Conservation (phyloP, 2,888 invertebrate species). For the Itoplectis maculator region DNA sequence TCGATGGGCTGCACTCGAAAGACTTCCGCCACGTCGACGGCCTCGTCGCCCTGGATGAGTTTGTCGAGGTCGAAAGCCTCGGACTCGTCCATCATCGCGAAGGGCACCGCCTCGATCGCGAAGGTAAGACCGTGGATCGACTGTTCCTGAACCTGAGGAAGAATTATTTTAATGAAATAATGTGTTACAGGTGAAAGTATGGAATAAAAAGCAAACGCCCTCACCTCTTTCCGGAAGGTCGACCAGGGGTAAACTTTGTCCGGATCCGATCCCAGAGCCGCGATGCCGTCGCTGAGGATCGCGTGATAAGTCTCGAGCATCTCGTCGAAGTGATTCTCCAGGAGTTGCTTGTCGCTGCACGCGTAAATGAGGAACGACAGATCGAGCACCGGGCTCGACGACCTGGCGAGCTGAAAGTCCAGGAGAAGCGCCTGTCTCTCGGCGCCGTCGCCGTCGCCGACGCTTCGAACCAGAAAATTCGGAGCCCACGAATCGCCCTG, state of each 20-base stretch:
- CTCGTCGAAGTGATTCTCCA: constrained; percentile 87
- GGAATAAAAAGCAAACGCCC: too few species aligned
- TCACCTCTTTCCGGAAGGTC: constrained; percentile 85
- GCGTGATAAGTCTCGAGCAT: constrained; percentile 88
- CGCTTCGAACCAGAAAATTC: constrained; percentile 88
- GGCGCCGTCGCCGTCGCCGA: constrained; percentile 38
- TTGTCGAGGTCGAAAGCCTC: constrained; percentile 87
- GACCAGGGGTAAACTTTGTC: constrained; percentile 86
- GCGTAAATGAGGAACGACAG: constrained; percentile 87
- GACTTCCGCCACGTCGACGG: constrained; percentile 87
- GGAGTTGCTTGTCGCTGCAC: constrained; percentile 87
- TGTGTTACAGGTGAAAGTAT: too few species aligned
- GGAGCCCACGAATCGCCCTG: constrained; percentile 92
- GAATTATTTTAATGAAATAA: too few species aligned
- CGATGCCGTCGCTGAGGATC: constrained; percentile 86
- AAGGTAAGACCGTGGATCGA: constrained; percentile 87
- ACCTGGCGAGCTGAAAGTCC: constrained; percentile 89
- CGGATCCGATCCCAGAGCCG: constrained; percentile 87
- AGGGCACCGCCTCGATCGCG: constrained; percentile 87
- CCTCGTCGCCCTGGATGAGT: constrained; percentile 85
- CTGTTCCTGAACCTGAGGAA: constrained; percentile 86
- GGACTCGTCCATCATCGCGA: constrained; percentile 86
- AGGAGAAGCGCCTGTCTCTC: constrained; percentile 86
- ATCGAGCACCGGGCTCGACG: constrained; percentile 87
- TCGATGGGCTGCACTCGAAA: constrained; percentile 88